These are phyloP conservation scores for Brachyptera putata DNA, from an alignment of 2,888 invertebrate genomes.

Conservation along the genomic window DNA sequence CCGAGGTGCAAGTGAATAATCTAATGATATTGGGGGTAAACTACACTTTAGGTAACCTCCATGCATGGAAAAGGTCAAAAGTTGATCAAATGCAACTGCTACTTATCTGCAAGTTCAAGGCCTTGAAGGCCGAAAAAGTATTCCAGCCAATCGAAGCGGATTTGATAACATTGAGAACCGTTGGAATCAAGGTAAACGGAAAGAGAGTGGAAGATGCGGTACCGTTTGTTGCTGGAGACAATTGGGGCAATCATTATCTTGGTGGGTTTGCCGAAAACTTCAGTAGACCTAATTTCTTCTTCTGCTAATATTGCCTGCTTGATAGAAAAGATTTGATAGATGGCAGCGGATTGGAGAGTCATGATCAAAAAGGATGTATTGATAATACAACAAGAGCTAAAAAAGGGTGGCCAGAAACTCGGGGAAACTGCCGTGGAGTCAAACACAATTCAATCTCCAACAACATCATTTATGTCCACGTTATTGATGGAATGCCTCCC, in stretches of 20 bases:
- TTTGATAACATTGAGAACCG: too few species aligned
- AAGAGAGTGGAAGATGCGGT: neutral
- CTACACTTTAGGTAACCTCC: conserved; percentile 1
- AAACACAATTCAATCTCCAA: conserved; percentile 16
- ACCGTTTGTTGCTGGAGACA: conserved; percentile 16
- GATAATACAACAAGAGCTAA: neutral
- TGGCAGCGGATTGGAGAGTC: neutral
- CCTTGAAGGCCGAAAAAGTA: neutral
- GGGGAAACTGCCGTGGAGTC: neutral
- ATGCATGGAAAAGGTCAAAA: conserved; percentile 4
- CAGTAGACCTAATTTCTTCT: conserved; percentile 15
- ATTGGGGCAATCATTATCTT: conserved; percentile 15
- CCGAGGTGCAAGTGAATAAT: conserved; percentile 1
- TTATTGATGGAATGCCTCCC: conserved; percentile 9
- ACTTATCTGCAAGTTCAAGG: conserved; percentile 11
- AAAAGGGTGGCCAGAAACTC: neutral
- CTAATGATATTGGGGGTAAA: conserved; percentile 15
- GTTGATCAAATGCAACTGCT: conserved; percentile 11
- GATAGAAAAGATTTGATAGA: neutral
- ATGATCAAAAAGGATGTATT: neutral
- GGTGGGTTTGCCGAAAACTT: conserved; percentile 21
- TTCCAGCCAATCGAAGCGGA: too few species aligned
- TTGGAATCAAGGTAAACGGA: neutral
- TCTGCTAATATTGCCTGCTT: conserved; percentile 20
- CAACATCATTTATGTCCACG: neutral